Base-by-base conservation (phyloP, 2,797 vertebrate species). In the Xenentodon cancila region DNA sequence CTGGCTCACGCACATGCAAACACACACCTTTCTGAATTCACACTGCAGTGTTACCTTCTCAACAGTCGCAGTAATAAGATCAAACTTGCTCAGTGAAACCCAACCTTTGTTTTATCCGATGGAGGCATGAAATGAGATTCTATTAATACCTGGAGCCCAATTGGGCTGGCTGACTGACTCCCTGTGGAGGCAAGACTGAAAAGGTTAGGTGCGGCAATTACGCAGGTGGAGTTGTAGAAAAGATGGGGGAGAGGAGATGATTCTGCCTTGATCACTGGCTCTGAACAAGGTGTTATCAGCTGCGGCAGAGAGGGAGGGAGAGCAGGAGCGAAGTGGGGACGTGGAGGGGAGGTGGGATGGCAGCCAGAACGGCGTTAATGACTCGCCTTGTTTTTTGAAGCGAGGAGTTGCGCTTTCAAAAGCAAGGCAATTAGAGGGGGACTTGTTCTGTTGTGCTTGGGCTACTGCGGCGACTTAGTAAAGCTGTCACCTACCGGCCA, bases 181-280 rank as follows among this genome's bases (percentile, higher is more conserved):
- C 88, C 89, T 85, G 74, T 59, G 87, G 91, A 92, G 90, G 90
- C 84, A 84, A 83, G 75, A 59, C 84, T 91, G 91, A 92, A 93
- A 94, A 93, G 92, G 93, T 94, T 93, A 93, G 91, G 90, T 89
- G 86, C 90, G 68, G 92, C 92, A 94, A 94, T 94, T 94, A 93
- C 87, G 89, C 93, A 92, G 92, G 92, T 94, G 92, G 87, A 86
- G 87, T 87, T 81, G 88, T 87, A 90, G 91, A 84, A 84, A 84
- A 88, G 84, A 85, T 84, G 84, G 85, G 84, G 79, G 17, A 7
- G 18, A 88, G 85, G 79, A 84, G 88, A 88, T 89, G 89, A 85
- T 88, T 88, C 79, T 67, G 78, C 84, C 86, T 89, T 90, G 90
- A 89, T 90, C 87, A 85, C 82, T 67, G 71, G 47, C 74, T 86